Evolutionary conservation across 2,113 vertebrate species (phyloP), one percentile per base, ranked within the genome.

Genomic region (Dolichotis patagonum): DNA sequence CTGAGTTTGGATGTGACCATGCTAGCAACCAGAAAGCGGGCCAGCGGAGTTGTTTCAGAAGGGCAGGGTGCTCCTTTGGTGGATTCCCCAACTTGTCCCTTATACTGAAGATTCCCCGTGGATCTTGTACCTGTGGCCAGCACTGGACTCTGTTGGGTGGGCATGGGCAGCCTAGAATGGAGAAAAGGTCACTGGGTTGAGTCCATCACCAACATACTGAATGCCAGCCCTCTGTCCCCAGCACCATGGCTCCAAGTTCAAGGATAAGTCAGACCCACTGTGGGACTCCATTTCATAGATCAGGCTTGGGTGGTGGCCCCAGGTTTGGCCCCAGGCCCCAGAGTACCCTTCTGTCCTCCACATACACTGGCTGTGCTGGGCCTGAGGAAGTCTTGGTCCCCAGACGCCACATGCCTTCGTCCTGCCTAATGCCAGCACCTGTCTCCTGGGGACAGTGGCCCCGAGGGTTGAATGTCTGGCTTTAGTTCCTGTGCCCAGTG

Each of bases 381-480:
- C 30, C 35, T 2, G 4, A 30, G n/a, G 43, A 43, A 60, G 12
- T 17, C 85, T 35, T n/a, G 28, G 22, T 46, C 41, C 46, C 26
- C 11, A 7, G 43, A 77, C 43, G 60, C 62, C 54, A 2, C 77
- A 88, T 78, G 95, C 88, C 96, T 95, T 80, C 83, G 20, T 16
- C 43, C 85, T 49, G 73, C 60, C 85, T 10, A 26, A 14, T 24
- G 71, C 88, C 78, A 73, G 60, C 96, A 94, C 94, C 96, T 96
- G 96, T 93, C 87, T 93, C n/a, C 67, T 4, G 12, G 78, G 88
- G 94, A 85, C 19, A 1, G 82, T 11, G 88, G 92, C 92, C 19
- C 38, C 38, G 65, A 35, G 63, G 22, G 41, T 56, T 26, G 90
- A 86, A 88, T 41, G n/a, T 65, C 63, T 75, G 84, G 94, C 85